These are phyloP conservation scores for Kryptolebias ocellatus DNA, from an alignment of 2,797 vertebrate genomes.

Conservation along the genomic window DNA sequence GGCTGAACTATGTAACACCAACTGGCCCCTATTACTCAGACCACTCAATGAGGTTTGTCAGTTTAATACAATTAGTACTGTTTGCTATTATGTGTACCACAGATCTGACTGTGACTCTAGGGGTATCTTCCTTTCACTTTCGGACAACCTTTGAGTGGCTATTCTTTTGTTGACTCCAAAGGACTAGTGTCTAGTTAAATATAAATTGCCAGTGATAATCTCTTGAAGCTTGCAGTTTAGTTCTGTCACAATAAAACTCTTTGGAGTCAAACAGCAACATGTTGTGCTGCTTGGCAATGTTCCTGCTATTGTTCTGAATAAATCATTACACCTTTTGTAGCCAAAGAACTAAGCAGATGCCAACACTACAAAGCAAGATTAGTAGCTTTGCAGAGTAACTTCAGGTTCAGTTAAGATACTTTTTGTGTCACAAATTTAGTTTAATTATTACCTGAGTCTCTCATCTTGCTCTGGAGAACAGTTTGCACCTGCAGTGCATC, in stretches of 20 bases:
- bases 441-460: too few species aligned
- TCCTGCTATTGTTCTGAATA: too few species aligned
- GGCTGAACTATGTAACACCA: slow-evolving; percentile 81
- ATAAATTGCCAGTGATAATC: slow-evolving; percentile 18
- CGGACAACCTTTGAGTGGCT: slow-evolving; percentile 26
- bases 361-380: too few species aligned
- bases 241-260: background rate
- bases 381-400: too few species aligned
- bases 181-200: slow-evolving; percentile 38
- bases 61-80: slow-evolving; percentile 79
- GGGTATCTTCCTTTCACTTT: slow-evolving; percentile 32
- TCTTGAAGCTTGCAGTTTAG: background rate
- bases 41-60: slow-evolving; percentile 81
- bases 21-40: slow-evolving; percentile 74
- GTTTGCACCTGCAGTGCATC: too few species aligned
- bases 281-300: too few species aligned
- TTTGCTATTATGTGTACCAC: slow-evolving; percentile 75
- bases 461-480: too few species aligned
- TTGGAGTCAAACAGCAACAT: background rate
- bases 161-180: slow-evolving; percentile 10
- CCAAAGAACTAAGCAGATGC: too few species aligned
- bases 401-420: too few species aligned
- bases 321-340: too few species aligned
- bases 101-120: slow-evolving; percentile 61
- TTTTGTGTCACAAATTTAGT: too few species aligned